phyloP scores from a whole-genome alignment of 2,888 invertebrate genomes.

The Orthosia incerta region DNA sequence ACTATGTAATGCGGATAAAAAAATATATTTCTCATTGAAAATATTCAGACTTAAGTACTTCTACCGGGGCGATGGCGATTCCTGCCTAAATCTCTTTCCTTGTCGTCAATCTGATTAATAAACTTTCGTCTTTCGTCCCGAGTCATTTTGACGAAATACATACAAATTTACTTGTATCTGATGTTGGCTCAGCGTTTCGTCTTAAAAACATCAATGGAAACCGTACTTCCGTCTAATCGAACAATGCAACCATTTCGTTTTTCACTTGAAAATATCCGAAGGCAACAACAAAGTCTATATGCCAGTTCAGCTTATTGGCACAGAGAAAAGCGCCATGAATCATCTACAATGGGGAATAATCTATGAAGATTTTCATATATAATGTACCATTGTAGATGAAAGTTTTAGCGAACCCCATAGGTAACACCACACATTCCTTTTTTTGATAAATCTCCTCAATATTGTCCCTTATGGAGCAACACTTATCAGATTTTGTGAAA shows the following conservation, averaged over 20 bases:
- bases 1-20: no score
- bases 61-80: no score
- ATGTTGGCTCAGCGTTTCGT: no score
- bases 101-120: no score
- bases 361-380: constrained; percentile 8
- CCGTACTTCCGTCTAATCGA: no score
- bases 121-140: no score
- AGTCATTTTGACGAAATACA: no score
- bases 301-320: constrained; percentile 21
- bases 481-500: constrained; percentile 17
- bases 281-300: constrained; percentile 8
- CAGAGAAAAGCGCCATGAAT: constrained; percentile 15
- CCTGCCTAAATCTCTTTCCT: no score
- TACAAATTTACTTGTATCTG: no score
- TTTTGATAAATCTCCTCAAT: constrained; percentile 16
- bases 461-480: constrained; percentile 19
- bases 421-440: constrained; percentile 31
- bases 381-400: background rate
- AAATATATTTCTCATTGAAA: no score
- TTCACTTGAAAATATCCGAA: constrained; percentile 12
- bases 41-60: no score
- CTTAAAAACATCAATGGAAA: no score
- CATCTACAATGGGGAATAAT: background rate
- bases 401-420: constrained; percentile 1
- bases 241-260: background rate